Evolutionary conservation across 2,888 invertebrate genomes (phyloP).

Genomic region (Rhagophthalmus giganteus): DNA sequence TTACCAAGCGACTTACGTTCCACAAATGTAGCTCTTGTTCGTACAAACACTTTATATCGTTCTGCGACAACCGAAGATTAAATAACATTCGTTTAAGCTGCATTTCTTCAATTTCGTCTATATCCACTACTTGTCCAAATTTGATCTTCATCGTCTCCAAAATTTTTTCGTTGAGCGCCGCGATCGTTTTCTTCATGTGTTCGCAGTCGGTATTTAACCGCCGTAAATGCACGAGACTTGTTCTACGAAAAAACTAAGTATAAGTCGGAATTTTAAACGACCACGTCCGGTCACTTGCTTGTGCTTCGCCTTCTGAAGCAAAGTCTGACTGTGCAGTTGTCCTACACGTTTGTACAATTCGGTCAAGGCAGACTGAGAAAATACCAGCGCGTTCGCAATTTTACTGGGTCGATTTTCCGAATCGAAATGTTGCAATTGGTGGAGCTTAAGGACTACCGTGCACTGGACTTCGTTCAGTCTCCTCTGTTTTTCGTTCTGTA

Average conservation of each 20-base stretch:
- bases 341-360: constrained; percentile 65
- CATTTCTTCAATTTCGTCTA: constrained; percentile 63
- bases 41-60: constrained; percentile 56
- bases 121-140: constrained; percentile 60
- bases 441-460: constrained; percentile 68
- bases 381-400: constrained; percentile 62
- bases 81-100: constrained; percentile 60
- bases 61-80: constrained; percentile 58
- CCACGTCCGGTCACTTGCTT: constrained; percentile 53
- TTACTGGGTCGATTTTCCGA: constrained; percentile 45
- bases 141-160: constrained; percentile 59
- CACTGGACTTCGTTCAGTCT: constrained; percentile 77
- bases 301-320: constrained; percentile 63
- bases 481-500: constrained; percentile 71
- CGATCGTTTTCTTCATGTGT: constrained; percentile 65
- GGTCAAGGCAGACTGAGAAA: constrained; percentile 63
- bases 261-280: too few species aligned
- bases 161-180: constrained; percentile 60
- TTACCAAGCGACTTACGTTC: constrained; percentile 46
- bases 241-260: constrained; percentile 58
- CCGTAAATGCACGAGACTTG: constrained; percentile 67
- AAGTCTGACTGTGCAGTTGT: constrained; percentile 67
- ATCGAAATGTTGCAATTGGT: constrained; percentile 66
- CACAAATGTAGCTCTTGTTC: constrained; percentile 55
- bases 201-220: constrained; percentile 73